Base-by-base conservation (phyloP, 2,888 invertebrate genomes). In the Eretmocerus hayati region DNA sequence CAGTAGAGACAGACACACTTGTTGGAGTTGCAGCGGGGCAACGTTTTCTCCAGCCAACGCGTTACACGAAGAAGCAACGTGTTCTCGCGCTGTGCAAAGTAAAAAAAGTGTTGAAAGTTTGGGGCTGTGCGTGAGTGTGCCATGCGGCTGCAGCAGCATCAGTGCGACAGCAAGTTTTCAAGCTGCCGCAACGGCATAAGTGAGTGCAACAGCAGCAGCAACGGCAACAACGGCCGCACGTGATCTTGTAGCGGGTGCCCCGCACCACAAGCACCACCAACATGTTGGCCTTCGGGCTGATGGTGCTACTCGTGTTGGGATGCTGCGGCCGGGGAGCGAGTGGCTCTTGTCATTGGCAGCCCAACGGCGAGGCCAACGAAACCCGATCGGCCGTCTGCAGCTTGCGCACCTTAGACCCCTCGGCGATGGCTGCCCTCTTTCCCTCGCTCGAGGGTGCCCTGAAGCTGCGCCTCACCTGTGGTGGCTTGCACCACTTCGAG, bases 401-500 rank as follows among this genome's bases (percentile, higher is more conserved):
- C 68, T 66, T 80, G 66, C 65, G 73, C 64, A 62, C 76, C 65
- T 62, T 74, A 65, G 61, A 71, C 67, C 64, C 76, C 63, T 59
- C 72, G 61, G 65, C 72, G 61, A 63, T 72, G 64, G 78, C 75
- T 64, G 76, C 74, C 62, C 75, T 75, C 62, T 62, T 66, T 8
- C 61, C 66, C 32, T 66, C 67, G 48, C 75, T 84, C 35, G 89
- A 89, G 66, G 81, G 83, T 43, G 85, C 88, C 36, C 80, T 81
- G 56, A 81, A 79, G 55, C 75, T 92, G 56, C 78, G 81, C 57
- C 78, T 92, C 56, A 80, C 82, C 63, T 91, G 91, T 74, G 85
- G 83, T 70, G 83, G 85, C 64, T 81, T 84, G 54, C 76, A 88
- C 60, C 77, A 86, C 50, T 85, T 85, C 65, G 89, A 89, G 75